Evolutionary conservation across 30 jellyfish, hydroid and myxozoan species (phyloP), one percentile per base, ranked within the genome.

Genomic region (Haliclystus octoradiatus): DNA sequence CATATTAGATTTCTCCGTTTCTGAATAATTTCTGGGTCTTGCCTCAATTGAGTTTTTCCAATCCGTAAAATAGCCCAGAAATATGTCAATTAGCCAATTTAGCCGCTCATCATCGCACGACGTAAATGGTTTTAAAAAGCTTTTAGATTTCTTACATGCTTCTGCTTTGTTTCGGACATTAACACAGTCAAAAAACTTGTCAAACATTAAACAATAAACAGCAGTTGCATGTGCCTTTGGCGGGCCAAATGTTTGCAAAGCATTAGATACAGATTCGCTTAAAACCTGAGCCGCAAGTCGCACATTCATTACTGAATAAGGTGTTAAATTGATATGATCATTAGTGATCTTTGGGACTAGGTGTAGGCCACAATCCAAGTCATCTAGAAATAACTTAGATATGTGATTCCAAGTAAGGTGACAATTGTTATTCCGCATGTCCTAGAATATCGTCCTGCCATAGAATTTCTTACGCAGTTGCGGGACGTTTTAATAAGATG

Each of bases 281-380:
- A 81, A 28, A 14, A 81, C 94, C 35, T 79, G 93, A 1, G 93
- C 85, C 7, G 93, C 85, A 0, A 69, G 72, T 30, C 40, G 62
- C 2, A 81, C 90, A 19, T 73, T 65, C 90, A 81, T 81, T 1
- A 31, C 76, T 12, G 83, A 63, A 32, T 63, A 81, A 29, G 90
- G 35, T 7, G 83, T 66, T 22, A 80, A 63, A 0, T 49, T 28
- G 9, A 81, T 72, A 65, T 72, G 94, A 29, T n/a, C n/a, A n/a
- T n/a, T n/a, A n/a, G n/a, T n/a, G n/a, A n/a, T n/a, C n/a, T n/a
- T n/a, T n/a, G n/a, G 93, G 31, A 71, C 69, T 68, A 27, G 27
- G 14, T 63, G 32, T 4, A 77, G 69, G 9, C 79, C 77, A 52
- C 70, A 65, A 2, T 66, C 66, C 0, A 34, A 32, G 35, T 77